Conservation (phyloP, 2,113 vertebrate genomes). For the Pycnonotus jocosus region DNA sequence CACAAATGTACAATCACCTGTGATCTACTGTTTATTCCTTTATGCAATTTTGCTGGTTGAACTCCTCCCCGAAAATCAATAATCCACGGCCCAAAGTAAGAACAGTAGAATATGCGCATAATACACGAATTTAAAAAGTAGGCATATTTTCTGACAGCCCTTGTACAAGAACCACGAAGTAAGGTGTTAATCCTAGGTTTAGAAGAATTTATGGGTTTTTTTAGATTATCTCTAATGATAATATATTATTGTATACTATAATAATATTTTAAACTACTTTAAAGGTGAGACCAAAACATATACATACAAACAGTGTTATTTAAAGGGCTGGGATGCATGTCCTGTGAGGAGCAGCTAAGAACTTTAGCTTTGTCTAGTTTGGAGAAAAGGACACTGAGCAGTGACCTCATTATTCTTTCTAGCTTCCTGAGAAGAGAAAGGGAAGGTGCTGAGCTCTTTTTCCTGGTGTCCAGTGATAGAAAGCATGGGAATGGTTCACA, state of each 20-base stretch:
- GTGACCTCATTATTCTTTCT: neutral
- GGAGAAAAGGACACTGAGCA: neutral
- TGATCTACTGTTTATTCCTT: neutral
- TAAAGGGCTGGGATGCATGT: neutral
- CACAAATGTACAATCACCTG: neutral
- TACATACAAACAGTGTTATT: neutral
- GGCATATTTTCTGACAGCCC: neutral
- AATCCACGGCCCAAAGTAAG: neutral
- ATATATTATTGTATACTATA: neutral
- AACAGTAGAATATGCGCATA: neutral
- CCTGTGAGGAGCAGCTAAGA: neutral
- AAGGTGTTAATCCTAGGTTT: neutral
- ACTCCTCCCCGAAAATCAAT: neutral
- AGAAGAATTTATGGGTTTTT: rapidly evolving
- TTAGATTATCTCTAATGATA: neutral
- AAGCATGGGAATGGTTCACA: rapidly evolving
- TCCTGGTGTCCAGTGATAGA: neutral
- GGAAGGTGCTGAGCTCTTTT: neutral
- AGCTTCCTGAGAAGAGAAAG: neutral
- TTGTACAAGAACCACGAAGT: neutral
- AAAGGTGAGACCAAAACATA: neutral
- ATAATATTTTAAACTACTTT: neutral
- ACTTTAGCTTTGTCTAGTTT: neutral
- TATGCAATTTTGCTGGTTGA: neutral
- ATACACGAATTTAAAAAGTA: neutral